Base-by-base conservation (phyloP, 2,888 invertebrate genomes). In the Melanostoma scalare region DNA sequence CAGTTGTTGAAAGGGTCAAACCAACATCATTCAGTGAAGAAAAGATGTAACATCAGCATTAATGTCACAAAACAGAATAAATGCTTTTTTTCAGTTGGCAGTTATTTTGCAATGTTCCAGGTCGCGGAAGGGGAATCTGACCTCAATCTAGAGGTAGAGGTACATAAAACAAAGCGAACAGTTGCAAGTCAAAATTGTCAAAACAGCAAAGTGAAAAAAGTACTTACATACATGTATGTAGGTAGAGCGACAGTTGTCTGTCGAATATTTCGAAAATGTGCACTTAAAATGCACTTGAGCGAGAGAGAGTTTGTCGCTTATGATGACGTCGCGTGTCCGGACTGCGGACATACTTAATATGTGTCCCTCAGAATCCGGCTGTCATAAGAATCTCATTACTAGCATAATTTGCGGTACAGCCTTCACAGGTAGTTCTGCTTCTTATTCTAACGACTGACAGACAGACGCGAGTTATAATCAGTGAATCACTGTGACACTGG, bases 11-110 rank as follows among this genome's bases (percentile, higher is more conserved):
- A 58, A 58, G 81, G 76, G 72, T 77, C 77, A 81, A 75, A 35
- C 48, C 60, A 73, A 67, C 67, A 46, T 52, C 53, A 77, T 61
- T 31, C 48, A 61, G 36, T 53, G 30, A 58, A 65, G 30, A 73
- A 76, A 77, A 81, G 36, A 60, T 81, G 81, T 81, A 76, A 67
- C 76, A 81, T 81, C 76, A 77, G 76, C 81, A 71, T 8, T 60
- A 81, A 73, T 55, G 35, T 44, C 42, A 76, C 53, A 56, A 35
- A 31, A 52, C 31, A 35, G 40, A 56, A 48, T 42, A 52, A 10
- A 46, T 4, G 20, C 10, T 36, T 10, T 56, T 44, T 50, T 56
- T 56, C 56, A 30, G 31, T 31, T 52, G 52, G 9, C 31, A 58
- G 8, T 58, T 52, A 72, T 76, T 76, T 61, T 58, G 50, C 61